Base-by-base conservation (phyloP, 1,140 invertebrate genomes). In the Colletes latitarsis region DNA sequence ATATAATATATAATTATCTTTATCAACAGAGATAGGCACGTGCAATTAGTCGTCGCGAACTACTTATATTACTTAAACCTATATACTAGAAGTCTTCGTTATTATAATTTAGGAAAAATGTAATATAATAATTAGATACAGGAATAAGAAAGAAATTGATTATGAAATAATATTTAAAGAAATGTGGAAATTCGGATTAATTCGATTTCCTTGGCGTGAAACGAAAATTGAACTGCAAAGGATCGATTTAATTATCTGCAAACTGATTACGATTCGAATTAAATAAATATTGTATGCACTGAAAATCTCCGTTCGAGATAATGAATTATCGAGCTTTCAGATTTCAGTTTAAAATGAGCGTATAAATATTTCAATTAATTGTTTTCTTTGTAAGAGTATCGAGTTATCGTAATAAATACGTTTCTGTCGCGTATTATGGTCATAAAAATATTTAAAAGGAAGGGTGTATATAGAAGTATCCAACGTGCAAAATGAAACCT, bases 71-170 rank as follows among this genome's bases (percentile, higher is more conserved):
- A 30, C n/a, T 17, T 5, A 3, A 17, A 55, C 15, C 4, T 55
- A 55, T 5, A 55, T 17, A 3, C 30, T 21, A 4, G 19, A 55
- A 17, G 15, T 1, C 46, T 21, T 21, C 9, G 6, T 6, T 60
- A 14, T 10, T 19, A 17, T 58, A 58, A 19, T 30, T 4, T n/a
- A 14, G 15, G 6, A 12, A 30, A 72, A 12, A 46, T 58, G 41
- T 14, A 8, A 72, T 12, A 72, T 21, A 57, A 30, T 14, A 58
- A 57, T 19, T 60, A 15, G 15, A 46, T 3, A 17, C 1, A 8
- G 8, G 17, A 55, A 60, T 72, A 72, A 60, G 15, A n/a, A 49
- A 60, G 15, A 30, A 30, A 60, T 14, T 43, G 41, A 62, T 72
- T 72, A 55, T 17, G 3, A 55, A 55, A 55, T 17, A 4, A 15